Base-by-base conservation (phyloP, 2,888 invertebrate species). In the Calliopum simillimum region DNA sequence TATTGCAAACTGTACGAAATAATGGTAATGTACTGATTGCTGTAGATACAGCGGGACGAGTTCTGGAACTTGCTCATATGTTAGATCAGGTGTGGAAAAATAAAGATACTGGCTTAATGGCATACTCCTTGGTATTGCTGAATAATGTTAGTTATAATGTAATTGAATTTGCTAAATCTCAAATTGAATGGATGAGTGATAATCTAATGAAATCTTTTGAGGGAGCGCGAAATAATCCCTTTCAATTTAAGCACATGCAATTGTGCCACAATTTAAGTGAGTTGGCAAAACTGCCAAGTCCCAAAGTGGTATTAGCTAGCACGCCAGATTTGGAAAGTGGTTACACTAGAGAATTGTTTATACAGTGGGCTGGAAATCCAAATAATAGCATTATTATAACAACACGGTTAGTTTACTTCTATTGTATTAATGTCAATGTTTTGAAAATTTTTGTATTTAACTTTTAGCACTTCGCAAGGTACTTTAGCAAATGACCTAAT, bases 171-270 rank as follows among this genome's bases (percentile, higher is more conserved):
- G 99, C 99, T 2, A 99, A 99, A 85, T 97, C 97, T 0, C 97
- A 94, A 90, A 97, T 99, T 76, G 99, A 99, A 87, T 99, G 99
- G 99, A 99, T 99, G 99, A 97, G 97, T 82, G 99, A 99, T 82
- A 99, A 98, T 82, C 88, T 99, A 53, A 97, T 98, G 89, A 91
- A 96, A 72, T 93, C 93, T 66, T 96, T 96, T 82, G 96, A 96
- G 84, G 95, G 94, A 0, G 94, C 94, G 0, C 89, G 97, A 69
- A 95, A 94, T 79, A 98, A 98, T 88, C 99, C 99, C 0, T 99
- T 98, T 85, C 96, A 96, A 68, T 94, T 99, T 74, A 94, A 95
- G 74, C 95, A 98, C 86, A 88, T 99, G 63, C 96, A 97, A 79
- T 88, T 99, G 8, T 98, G 98, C 80, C 99, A 99, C 85, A 95